phyloP scores from a whole-genome alignment of 2,797 vertebrate species.

The Myripristis jacobus region DNA sequence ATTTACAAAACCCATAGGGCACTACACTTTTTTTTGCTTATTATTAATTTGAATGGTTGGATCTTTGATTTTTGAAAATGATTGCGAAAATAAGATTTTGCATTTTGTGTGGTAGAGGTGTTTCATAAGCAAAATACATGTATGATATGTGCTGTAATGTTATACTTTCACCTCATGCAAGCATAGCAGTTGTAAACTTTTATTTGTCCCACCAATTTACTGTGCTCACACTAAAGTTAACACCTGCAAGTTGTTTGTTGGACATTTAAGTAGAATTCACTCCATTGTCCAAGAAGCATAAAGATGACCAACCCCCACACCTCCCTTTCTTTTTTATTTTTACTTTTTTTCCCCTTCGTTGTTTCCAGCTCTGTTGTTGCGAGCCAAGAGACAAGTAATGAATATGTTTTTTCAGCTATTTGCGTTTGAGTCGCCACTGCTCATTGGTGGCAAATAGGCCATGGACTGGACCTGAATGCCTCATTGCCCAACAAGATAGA shows the following conservation, averaged over 20 bases:
- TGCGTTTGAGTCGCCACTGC: conserved; percentile 63
- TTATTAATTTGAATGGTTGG: too few species aligned
- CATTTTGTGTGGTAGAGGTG: neutral
- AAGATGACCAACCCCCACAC: too few species aligned
- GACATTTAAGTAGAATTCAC: conserved; percentile 1
- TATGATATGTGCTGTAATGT: neutral
- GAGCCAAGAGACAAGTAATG: conserved; percentile 28
- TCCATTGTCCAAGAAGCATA: neutral
- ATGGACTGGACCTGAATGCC: conserved; percentile 68
- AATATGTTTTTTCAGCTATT: conserved; percentile 59
- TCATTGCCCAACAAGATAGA: conserved; percentile 76
- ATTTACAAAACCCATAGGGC: neutral
- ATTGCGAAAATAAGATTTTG: neutral
- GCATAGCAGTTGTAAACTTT: neutral
- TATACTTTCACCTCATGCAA: neutral
- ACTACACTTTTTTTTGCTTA: neutral
- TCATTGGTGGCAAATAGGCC: conserved; percentile 75
- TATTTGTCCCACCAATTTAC: neutral
- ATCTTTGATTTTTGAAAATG: neutral
- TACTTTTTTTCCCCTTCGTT: neutral
- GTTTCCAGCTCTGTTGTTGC: conserved; percentile 13
- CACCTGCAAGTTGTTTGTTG: neutral
- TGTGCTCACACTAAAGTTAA: neutral
- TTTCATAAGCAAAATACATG: neutral
- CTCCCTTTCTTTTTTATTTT: too few species aligned